Evolutionary conservation across 2,797 vertebrate genomes (phyloP), one percentile per base, ranked within the genome.

Genomic region (Anguilla megastoma): DNA sequence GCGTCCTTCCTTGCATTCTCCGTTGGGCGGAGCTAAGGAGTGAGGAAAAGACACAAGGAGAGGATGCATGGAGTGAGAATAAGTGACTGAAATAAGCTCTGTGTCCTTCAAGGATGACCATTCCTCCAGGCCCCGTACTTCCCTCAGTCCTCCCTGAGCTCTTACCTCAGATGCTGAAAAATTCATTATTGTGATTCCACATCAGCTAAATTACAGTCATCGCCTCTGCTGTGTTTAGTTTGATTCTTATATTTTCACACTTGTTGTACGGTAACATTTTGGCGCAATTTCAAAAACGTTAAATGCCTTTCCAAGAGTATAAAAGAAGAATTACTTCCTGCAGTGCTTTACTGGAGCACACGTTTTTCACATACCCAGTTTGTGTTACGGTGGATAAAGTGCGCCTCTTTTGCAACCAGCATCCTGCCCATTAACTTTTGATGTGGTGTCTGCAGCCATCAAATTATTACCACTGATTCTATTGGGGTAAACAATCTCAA

Each of bases 401-500:
- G 79, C 5, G 2, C 41, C 41, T 3, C 79, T 50, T 48, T 9
- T 24, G 9, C 50, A 50, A 50, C 41, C 79, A 7, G 45, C 79
- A 48, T 82, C 79, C 41, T 48, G 74, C 36, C 41, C 74, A 41
- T 79, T 79, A 36, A 45, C 74, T 79, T 66, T 36, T 41, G 74
- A 79, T 79, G 79, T 50, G 41, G 79, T 50, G 79, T 50, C 79
- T 82, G 79, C 45, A 82, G 45, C 16, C 79, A 82, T 50, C 41
- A 50, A 50, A 50, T 80, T n/a, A 82, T 82, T 82, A 82, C 79
- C 45, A 45, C 45, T 50, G 79, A 82, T 82, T 82, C 45, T 82
- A 50, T 45, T 50, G 79, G 79, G 33, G 45, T 24, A 82, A 82
- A n/a, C 79, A 82, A 50, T 50, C 18, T 45, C 79, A 94, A 96